Evolutionary conservation across 2,113 vertebrate species (phyloP), one percentile per base, ranked within the genome.

Genomic region (Turdus rufiventris): DNA sequence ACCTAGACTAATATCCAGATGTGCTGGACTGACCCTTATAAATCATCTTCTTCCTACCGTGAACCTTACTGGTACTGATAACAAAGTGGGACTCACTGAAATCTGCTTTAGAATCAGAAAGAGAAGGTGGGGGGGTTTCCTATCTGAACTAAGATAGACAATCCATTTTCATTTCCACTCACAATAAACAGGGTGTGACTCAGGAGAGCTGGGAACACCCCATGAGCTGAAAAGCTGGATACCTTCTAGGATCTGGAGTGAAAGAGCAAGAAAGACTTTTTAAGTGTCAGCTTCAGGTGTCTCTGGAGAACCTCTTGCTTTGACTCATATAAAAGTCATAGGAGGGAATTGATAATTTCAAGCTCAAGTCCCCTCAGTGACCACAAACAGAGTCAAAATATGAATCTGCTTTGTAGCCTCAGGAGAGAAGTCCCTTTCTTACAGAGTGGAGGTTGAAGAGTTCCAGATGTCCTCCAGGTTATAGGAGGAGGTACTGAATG

Each of bases 391-490:
- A 92, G 36, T 47, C n/a, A 75, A 81, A 87, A 38, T 15, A 53
- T 58, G 63, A 62, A 76, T 70, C 54, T 76, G 38, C 62, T 73
- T 65, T 36, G 31, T 48, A 71, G 40, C 82, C 66, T 57, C 3
- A 2, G 42, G 53, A 63, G 53, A 54, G 18, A n/a, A 78, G 53
- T 65, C 42, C 50, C 54, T 42, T 28, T 82, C 67, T 89, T 31
- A 13, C 0, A 28, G 61, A 58, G 38, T 12, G 15, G 34, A 92
- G 50, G 48, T 10, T 87, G 77, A 93, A 54, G 80, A 82, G 36
- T 91, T 95, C 73, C 86, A 96, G 93, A 82, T 92, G 67, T 95
- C 62, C 62, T 86, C n/a, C 40, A 57, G 70, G 73, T 81, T 88
- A 47, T 2, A 68, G 57, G 56, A 14, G 21, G 91, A 93, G 68